These are phyloP conservation scores for Stictonetta naevosa DNA, from an alignment of 2,113 vertebrate species.

Conservation along the genomic window DNA sequence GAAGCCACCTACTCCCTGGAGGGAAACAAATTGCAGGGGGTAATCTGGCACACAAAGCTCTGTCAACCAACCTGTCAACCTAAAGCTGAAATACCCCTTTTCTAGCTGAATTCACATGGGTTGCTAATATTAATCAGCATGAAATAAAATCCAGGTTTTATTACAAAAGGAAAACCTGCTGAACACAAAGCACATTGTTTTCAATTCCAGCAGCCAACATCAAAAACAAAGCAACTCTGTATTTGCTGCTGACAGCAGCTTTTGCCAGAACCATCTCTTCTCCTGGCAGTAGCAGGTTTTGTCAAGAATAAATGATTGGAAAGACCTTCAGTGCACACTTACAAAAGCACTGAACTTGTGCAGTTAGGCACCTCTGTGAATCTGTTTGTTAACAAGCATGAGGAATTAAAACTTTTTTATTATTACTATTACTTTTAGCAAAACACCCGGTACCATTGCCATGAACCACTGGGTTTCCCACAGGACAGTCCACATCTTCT, in stretches of 20 bases:
- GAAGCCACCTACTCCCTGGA: fast-evolving
- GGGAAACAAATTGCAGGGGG: not conserved
- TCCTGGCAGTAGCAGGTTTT: fast-evolving
- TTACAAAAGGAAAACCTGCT: not conserved
- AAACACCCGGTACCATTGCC: slow-evolving; percentile 73
- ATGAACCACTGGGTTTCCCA: slow-evolving; percentile 62
- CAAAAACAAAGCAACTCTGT: too few relatives aligned
- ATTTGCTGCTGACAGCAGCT: not conserved
- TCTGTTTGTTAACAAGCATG: not conserved
- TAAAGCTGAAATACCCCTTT: not conserved
- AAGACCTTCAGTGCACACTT: not conserved
- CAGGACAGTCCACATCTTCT: slow-evolving; percentile 68
- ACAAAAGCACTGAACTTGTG: not conserved
- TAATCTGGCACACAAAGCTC: not conserved
- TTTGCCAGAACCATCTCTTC: not conserved
- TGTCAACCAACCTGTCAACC: not conserved
- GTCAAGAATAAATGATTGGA: not conserved
- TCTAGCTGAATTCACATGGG: not conserved
- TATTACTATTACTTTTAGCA: not conserved
- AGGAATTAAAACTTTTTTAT: not conserved
- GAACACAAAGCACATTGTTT: fast-evolving
- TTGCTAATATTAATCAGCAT: not conserved
- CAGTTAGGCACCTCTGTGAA: not conserved
- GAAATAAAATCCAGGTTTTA: not conserved
- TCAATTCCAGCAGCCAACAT: not conserved